These are phyloP conservation scores for Chaetodon trifascialis DNA, from an alignment of 2,113 vertebrate species.

Conservation along the genomic window DNA sequence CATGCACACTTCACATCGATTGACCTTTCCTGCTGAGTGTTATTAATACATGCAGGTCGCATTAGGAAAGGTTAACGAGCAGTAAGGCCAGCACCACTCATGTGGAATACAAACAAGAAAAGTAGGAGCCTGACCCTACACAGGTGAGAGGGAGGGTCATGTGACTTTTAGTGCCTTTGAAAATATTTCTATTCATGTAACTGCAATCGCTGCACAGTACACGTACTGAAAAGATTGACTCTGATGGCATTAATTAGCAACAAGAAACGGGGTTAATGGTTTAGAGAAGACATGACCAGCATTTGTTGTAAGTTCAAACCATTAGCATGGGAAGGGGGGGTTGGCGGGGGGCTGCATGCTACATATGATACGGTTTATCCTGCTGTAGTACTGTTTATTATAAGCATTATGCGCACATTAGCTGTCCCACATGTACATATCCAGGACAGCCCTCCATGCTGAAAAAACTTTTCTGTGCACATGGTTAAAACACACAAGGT, in stretches of 20 bases:
- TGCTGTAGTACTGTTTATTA: neutral
- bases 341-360: neutral
- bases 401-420: no score
- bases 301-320: neutral
- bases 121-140: slow-evolving; percentile 15
- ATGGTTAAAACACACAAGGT: neutral
- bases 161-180: slow-evolving; percentile 10
- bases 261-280: neutral
- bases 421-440: neutral
- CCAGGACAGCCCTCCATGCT: no score
- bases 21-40: slow-evolving; percentile 82
- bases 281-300: neutral
- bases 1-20: slow-evolving; percentile 64
- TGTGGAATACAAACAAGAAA: slow-evolving; percentile 74
- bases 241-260: neutral
- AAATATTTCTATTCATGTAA: slow-evolving; percentile 18
- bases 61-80: slow-evolving; percentile 86
- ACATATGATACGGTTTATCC: neutral
- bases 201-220: neutral
- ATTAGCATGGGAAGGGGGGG: neutral
- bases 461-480: neutral
- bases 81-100: slow-evolving; percentile 63
- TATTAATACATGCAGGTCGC: slow-evolving; percentile 83
- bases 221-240: neutral
- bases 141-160: slow-evolving; percentile 29